These are phyloP conservation scores for Hyppa rectilinea DNA, from an alignment of 2,888 invertebrate genomes.

Conservation along the genomic window DNA sequence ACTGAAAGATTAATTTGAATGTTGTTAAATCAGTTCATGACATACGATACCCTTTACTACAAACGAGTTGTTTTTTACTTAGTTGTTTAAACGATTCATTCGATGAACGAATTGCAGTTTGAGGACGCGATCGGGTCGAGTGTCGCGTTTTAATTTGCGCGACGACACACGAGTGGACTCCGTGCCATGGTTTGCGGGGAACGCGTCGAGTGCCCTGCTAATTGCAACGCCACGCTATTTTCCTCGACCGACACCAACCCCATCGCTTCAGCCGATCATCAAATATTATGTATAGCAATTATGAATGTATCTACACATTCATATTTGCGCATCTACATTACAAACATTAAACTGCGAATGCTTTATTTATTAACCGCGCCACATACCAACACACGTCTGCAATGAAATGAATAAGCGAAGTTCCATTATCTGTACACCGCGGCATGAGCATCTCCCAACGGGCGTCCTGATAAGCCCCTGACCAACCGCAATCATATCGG, in stretches of 20 bases:
- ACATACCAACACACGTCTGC: slow-evolving; percentile 39
- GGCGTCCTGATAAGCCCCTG: slow-evolving; percentile 84
- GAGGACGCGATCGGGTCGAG: slow-evolving; percentile 85
- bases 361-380: slow-evolving; percentile 53
- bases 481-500: slow-evolving; percentile 87
- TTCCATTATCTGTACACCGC: slow-evolving; percentile 74
- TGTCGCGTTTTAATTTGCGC: slow-evolving; percentile 90
- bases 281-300: slow-evolving; percentile 60
- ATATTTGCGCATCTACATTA: slow-evolving; percentile 63
- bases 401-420: slow-evolving; percentile 73
- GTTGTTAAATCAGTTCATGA: slow-evolving; percentile 48
- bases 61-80: slow-evolving; percentile 58
- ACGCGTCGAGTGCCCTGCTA: slow-evolving; percentile 87
- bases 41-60: slow-evolving; percentile 47
- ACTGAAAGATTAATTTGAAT: slow-evolving; percentile 26
- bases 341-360: slow-evolving; percentile 47
- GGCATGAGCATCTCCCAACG: slow-evolving; percentile 80
- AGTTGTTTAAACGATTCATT: slow-evolving; percentile 77
- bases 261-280: slow-evolving; percentile 74
- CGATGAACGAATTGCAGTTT: slow-evolving; percentile 84
- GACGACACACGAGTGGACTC: slow-evolving; percentile 88
- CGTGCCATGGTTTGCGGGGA: slow-evolving; percentile 82
- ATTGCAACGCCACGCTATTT: slow-evolving; percentile 86
- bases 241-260: slow-evolving; percentile 76
- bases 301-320: slow-evolving; percentile 64